These are phyloP conservation scores for Cecidostiba fungosa DNA, from an alignment of 2,888 invertebrate species.

Conservation along the genomic window DNA sequence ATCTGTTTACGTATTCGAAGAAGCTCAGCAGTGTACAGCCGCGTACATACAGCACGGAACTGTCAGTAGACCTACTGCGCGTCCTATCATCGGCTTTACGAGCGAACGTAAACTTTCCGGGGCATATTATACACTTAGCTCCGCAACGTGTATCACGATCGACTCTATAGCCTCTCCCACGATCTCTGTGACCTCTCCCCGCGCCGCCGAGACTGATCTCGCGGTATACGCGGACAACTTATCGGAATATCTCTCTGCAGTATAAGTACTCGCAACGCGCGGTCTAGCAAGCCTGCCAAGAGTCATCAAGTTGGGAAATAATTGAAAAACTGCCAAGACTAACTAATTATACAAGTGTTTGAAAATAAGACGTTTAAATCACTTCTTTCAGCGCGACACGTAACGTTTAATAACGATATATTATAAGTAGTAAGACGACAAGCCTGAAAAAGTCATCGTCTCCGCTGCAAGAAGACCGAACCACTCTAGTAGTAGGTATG, in stretches of 20 bases:
- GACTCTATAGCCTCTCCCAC: constrained; percentile 62
- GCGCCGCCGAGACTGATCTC: constrained; percentile 11
- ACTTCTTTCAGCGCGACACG: no score
- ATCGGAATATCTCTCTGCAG: constrained; percentile 26
- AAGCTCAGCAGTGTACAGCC: background rate
- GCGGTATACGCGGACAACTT: background rate
- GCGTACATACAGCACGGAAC: constrained; percentile 47
- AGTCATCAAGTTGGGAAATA: no score
- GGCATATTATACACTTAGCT: background rate
- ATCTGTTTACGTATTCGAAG: no score
- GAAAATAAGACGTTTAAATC: no score
- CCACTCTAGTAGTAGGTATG: no score
- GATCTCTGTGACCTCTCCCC: constrained; percentile 55
- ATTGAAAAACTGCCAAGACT: no score
- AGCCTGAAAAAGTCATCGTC: background rate
- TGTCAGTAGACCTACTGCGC: constrained; percentile 33
- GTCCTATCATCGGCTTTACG: constrained; percentile 38
- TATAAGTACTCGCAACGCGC: no score
- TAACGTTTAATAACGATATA: no score
- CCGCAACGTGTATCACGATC: constrained; percentile 62
- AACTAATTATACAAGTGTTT: no score
- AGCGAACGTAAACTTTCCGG: constrained; percentile 50
- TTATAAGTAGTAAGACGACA: no score
- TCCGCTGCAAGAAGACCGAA: no score
- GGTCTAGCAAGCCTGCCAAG: no score